Evolutionary conservation across 2,113 vertebrate species (phyloP).

Genomic region (Catharus minimus): DNA sequence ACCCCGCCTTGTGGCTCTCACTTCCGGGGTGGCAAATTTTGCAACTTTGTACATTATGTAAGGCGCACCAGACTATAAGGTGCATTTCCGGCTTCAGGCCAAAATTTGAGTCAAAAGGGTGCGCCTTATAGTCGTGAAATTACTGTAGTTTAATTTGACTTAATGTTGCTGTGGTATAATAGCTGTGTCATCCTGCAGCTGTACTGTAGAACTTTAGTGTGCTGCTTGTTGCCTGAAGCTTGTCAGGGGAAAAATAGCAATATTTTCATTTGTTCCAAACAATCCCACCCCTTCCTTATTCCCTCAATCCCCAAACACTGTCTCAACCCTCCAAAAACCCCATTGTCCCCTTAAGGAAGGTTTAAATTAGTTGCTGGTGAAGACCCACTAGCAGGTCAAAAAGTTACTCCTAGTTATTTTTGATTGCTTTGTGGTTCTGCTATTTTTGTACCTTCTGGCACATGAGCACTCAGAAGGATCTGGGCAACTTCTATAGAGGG

Average conservation of each 20-base stretch:
- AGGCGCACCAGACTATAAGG: no score
- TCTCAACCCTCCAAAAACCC: neutral
- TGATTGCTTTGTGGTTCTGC: neutral
- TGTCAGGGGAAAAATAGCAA: neutral
- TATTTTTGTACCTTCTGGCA: neutral
- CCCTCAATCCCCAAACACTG: neutral
- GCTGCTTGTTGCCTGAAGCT: neutral
- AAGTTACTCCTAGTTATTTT: neutral
- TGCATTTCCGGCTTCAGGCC: no score
- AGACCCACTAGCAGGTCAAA: neutral
- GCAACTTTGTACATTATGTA: no score
- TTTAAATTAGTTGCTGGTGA: neutral
- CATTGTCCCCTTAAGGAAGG: neutral
- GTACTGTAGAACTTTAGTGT: neutral
- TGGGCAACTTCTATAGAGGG: neutral
- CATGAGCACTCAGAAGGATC: neutral
- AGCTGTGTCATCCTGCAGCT: neutral
- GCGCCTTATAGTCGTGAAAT: no score
- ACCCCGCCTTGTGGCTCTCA: no score
- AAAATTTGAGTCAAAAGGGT: no score
- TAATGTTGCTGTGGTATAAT: neutral
- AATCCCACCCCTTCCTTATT: neutral
- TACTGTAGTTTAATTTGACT: neutral
- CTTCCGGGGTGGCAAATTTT: no score
- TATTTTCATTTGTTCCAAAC: neutral